Evolutionary conservation across 2,113 vertebrate species (phyloP), one percentile per base, ranked within the genome.

Genomic region (Saiga tatarica): DNA sequence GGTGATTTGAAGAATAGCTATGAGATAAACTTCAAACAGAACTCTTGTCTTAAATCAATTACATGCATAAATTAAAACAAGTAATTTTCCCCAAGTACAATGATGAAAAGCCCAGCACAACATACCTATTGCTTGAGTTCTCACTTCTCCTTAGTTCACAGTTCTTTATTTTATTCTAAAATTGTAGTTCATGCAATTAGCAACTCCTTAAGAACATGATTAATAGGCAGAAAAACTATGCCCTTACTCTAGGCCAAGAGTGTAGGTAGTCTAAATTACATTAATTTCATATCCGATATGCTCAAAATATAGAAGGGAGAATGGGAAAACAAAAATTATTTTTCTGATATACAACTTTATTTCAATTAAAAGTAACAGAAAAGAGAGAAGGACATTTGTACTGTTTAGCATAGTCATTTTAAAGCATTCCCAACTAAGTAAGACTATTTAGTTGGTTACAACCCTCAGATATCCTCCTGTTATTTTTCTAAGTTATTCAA

Each of bases 401-500:
- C 47, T 85, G 25, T 60, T 94, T 23, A 79, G 57, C 36, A 62
- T 8, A 53, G 59, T 14, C 42, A 59, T 39, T 90, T 90, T 67
- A 76, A 30, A 90, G 50, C 55, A 60, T 81, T 86, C 91, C 87
- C 81, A 95, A 62, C 71, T 87, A 91, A 57, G 64, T 42, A 82
- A 90, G 57, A 60, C 21, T 64, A 76, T 39, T 96, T 39, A 96
- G 83, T 89, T 91, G 71, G 45, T 84, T 82, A 88, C 21, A 95
- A 90, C 30, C 50, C 71, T 97, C 36, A 96, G 79, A 71, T 25
- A 94, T 12, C 36, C 67, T 97, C 36, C 67, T 97, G 59, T 85
- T 82, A 97, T 86, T 17, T 88, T 92, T 94, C 96, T 95, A 94
- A 97, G 82, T 97, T 83, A 95, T 39, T 76, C 59, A 96, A 95